Percentiles rank a stretch among this genome's conserved stretches.
phyloP scores from a whole-genome alignment of 2,113 vertebrate species.

The Micromys minutus region DNA sequence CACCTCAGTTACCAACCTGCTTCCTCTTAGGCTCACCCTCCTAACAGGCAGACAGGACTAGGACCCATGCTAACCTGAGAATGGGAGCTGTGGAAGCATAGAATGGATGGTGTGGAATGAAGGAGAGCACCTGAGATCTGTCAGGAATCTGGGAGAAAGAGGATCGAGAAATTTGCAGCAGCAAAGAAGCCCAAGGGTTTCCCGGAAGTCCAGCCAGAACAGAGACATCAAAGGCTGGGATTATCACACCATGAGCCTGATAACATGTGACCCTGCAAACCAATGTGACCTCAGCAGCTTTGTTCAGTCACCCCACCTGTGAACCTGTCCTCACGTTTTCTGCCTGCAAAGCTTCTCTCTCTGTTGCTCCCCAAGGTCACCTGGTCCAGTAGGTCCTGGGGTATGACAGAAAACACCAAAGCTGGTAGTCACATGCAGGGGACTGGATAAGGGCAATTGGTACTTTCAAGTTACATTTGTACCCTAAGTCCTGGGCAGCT shows the following conservation, averaged over 20 bases:
- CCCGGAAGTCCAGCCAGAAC: background rate
- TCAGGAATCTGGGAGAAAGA: background rate
- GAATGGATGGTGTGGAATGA: background rate
- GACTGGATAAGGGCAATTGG: background rate
- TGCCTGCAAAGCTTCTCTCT: background rate
- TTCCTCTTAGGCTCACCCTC: background rate
- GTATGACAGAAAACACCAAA: background rate
- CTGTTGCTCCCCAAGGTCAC: background rate
- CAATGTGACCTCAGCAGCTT: accelerated
- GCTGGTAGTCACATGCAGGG: background rate
- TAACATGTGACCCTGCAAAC: background rate
- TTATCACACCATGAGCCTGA: background rate
- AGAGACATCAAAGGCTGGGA: slow-evolving; percentile 20
- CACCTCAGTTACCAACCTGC: background rate
- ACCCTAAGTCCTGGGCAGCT: background rate
- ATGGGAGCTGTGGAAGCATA: background rate
- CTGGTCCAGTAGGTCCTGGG: background rate
- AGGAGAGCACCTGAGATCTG: background rate
- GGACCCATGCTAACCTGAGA: background rate
- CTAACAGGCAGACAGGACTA: background rate
- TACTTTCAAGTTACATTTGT: background rate
- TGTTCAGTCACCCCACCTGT: background rate
- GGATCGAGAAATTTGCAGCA: background rate
- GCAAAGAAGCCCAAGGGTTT: background rate
- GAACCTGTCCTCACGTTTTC: background rate